Percentiles rank a stretch among this genome's conserved stretches.
These are phyloP conservation scores for Drosophila meridiana DNA, from an alignment of 2,888 invertebrate species.

Conservation along the genomic window DNA sequence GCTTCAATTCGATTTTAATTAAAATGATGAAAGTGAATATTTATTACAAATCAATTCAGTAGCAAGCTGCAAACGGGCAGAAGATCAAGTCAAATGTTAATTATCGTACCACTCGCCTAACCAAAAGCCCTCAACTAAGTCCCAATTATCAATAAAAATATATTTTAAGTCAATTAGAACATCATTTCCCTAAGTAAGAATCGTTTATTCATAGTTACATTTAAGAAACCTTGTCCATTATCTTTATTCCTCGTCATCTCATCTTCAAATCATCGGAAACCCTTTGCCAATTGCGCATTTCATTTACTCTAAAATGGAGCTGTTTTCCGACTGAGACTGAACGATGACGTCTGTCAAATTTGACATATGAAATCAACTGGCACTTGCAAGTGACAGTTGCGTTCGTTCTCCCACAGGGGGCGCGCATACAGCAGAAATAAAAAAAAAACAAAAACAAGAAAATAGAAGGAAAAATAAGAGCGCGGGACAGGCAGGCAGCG, in stretches of 20 bases:
- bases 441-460: neutral
- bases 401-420: conserved; percentile 38
- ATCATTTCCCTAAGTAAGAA: neutral
- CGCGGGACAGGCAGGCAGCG: neutral
- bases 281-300: neutral
- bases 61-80: no score
- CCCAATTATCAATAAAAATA: no score
- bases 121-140: no score
- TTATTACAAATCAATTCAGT: no score
- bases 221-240: neutral
- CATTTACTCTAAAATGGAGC: neutral
- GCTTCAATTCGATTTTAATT: no score
- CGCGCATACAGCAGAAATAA: conserved; percentile 7
- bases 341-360: conserved; percentile 36
- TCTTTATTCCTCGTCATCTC: no score
- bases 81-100: no score
- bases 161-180: no score
- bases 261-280: neutral
- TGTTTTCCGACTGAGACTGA: conserved; percentile 4
- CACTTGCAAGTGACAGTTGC: conserved; percentile 46
- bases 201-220: neutral
- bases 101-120: no score
- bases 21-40: no score
- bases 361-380: conserved; percentile 34
- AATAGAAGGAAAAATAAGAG: neutral